Conservation (phyloP, 2,888 invertebrate genomes). For the Drosophila vallismaia region DNA sequence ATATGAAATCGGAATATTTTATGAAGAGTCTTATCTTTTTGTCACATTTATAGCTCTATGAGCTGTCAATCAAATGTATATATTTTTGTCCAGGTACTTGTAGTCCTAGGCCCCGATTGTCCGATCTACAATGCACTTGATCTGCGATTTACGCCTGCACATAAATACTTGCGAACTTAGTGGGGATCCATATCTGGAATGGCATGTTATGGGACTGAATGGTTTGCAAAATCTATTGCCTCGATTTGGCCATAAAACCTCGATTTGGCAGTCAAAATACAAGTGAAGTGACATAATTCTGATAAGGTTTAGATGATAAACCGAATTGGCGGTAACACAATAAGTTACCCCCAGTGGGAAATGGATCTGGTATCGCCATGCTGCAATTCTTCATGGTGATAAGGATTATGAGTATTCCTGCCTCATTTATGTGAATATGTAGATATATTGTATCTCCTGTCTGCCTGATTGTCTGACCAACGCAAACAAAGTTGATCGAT, state of each 20-base stretch:
- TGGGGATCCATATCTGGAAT: slow-evolving; percentile 46
- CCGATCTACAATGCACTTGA: slow-evolving; percentile 41
- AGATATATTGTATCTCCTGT: slow-evolving; percentile 8
- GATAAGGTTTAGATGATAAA: slow-evolving; percentile 21
- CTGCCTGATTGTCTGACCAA: slow-evolving; percentile 31
- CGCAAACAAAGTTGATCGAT: slow-evolving; percentile 34
- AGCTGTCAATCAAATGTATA: slow-evolving; percentile 36
- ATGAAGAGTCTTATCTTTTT: neutral
- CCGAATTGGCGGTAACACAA: slow-evolving; percentile 1
- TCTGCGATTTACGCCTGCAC: slow-evolving; percentile 39
- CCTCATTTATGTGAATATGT: neutral
- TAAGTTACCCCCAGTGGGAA: slow-evolving; percentile 23
- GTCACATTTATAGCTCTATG: slow-evolving; percentile 34
- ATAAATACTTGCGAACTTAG: slow-evolving; percentile 50
- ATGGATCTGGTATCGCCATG: slow-evolving; percentile 19
- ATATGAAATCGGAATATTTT: neutral
- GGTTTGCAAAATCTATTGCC: slow-evolving; percentile 20
- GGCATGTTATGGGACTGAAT: slow-evolving; percentile 21
- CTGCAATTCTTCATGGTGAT: slow-evolving; percentile 33
- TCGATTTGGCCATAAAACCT: slow-evolving; percentile 53
- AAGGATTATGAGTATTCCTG: slow-evolving; percentile 17
- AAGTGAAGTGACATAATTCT: slow-evolving; percentile 35
- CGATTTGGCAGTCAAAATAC: slow-evolving; percentile 47
- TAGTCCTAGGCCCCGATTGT: slow-evolving; percentile 19
- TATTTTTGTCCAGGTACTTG: slow-evolving; percentile 9